A percentile compares a stretch with the other conserved stretches of the same genome.
phyloP scores from a whole-genome alignment of 2,888 invertebrate genomes.

The Thymelicus lineola region DNA sequence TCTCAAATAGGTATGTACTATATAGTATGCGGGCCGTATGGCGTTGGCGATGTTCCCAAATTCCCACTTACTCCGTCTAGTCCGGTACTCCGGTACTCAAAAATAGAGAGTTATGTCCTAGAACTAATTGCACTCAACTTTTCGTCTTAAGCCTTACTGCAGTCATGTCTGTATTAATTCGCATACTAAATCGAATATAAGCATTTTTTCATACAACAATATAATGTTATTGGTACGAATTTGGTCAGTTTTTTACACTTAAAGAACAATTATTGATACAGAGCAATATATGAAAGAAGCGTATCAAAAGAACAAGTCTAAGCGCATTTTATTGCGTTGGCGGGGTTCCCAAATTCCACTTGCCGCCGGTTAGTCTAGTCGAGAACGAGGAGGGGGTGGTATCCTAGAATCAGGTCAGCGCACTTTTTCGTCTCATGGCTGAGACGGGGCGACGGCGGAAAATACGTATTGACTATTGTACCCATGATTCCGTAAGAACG shows the following conservation, averaged over 20 bases:
- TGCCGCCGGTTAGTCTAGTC: constrained; percentile 65
- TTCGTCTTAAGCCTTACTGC: constrained; percentile 45
- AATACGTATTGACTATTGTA: constrained; percentile 32
- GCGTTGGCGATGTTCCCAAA: constrained; percentile 43
- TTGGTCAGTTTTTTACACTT: background rate
- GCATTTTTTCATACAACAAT: background rate
- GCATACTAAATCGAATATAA: too few species aligned
- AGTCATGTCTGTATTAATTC: too few species aligned
- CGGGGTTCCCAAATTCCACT: constrained; percentile 44
- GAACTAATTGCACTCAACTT: constrained; percentile 68
- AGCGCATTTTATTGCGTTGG: constrained; percentile 45
- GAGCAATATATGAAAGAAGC: constrained; percentile 13
- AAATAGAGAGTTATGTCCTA: constrained; percentile 33
- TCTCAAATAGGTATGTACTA: background rate
- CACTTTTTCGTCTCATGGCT: constrained; percentile 58
- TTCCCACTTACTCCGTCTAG: constrained; percentile 57
- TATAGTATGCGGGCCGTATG: constrained; percentile 40
- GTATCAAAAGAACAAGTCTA: constrained; percentile 28
- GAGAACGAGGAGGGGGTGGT: constrained; percentile 39
- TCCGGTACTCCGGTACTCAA: constrained; percentile 59
- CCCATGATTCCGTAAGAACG: constrained; percentile 27
- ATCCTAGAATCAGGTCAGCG: constrained; percentile 61
- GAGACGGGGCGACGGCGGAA: constrained; percentile 62
- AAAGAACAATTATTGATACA: constrained; percentile 5
- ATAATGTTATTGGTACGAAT: background rate